Conservation (phyloP, 1,140 invertebrate species). For the Cotesia chilonis region DNA sequence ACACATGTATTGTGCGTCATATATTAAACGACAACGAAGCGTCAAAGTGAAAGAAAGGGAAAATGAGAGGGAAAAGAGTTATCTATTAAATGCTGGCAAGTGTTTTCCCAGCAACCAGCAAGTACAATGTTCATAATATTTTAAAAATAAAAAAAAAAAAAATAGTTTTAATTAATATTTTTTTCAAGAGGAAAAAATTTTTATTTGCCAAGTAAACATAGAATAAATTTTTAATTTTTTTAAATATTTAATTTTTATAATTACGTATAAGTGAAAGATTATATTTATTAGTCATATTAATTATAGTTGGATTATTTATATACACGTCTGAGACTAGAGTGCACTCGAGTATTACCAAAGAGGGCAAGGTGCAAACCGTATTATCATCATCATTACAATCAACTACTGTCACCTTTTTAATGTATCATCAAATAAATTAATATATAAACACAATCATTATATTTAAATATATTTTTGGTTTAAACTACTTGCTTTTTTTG, state of each 20-base stretch:
- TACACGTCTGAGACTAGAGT: not conserved
- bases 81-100: constrained; percentile 18
- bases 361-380: constrained; percentile 28
- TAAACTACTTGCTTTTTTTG: constrained; percentile 11
- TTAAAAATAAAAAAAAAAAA: not conserved
- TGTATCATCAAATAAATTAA: constrained; percentile 9
- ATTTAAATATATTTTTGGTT: not conserved
- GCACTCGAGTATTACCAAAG: constrained; percentile 20
- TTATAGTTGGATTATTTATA: constrained; percentile 19
- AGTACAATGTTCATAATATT: constrained; percentile 1
- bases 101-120: not conserved
- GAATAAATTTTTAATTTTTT: too few relatives aligned
- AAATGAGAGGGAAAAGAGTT: constrained; percentile 17
- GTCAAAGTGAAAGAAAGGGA: constrained; percentile 21
- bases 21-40: constrained; percentile 13
- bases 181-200: not conserved
- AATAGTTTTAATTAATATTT: not conserved
- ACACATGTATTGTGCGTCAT: constrained; percentile 21
- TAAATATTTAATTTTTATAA: too few relatives aligned
- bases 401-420: constrained; percentile 20
- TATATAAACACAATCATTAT: not conserved
- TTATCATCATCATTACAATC: constrained; percentile 26
- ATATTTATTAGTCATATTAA: constrained; percentile 7
- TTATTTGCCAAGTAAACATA: too few relatives aligned
- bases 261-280: too few relatives aligned